Conservation (phyloP, 2,888 invertebrate genomes). For the Chrysodeixis includens region DNA sequence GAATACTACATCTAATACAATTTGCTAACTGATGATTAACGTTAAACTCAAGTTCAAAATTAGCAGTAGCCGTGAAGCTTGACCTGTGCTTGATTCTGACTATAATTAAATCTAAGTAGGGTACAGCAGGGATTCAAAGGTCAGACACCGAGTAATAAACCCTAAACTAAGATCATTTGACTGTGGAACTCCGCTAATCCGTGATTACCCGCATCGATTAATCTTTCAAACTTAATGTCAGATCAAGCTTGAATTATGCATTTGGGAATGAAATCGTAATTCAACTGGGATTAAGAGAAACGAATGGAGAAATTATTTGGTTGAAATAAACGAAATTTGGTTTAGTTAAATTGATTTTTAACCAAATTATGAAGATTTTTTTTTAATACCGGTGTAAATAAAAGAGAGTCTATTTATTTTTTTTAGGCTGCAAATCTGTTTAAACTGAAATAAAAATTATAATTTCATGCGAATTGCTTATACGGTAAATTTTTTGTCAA, state of each 20-base stretch:
- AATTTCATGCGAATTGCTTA: no score
- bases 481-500: no score
- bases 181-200: constrained; percentile 39
- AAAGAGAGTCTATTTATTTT: no score
- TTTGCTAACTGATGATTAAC: neutral
- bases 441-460: no score
- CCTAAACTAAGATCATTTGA: constrained; percentile 53
- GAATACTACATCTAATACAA: neutral
- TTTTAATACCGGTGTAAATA: no score
- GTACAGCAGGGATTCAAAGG: constrained; percentile 31
- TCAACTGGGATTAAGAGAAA: constrained; percentile 8
- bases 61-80: constrained; percentile 21
- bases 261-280: constrained; percentile 18
- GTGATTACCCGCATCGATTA: constrained; percentile 43
- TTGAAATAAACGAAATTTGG: constrained; percentile 5
- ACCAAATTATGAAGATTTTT: neutral
- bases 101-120: constrained; percentile 51
- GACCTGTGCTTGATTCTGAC: constrained; percentile 32
- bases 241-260: constrained; percentile 29
- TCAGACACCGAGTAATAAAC: constrained; percentile 48
- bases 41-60: neutral
- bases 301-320: neutral
- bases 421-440: no score
- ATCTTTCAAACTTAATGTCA: constrained; percentile 30
- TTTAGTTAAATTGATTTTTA: constrained; percentile 17